phyloP scores from a whole-genome alignment of 2,888 invertebrate species.

The Nycteola revayana region DNA sequence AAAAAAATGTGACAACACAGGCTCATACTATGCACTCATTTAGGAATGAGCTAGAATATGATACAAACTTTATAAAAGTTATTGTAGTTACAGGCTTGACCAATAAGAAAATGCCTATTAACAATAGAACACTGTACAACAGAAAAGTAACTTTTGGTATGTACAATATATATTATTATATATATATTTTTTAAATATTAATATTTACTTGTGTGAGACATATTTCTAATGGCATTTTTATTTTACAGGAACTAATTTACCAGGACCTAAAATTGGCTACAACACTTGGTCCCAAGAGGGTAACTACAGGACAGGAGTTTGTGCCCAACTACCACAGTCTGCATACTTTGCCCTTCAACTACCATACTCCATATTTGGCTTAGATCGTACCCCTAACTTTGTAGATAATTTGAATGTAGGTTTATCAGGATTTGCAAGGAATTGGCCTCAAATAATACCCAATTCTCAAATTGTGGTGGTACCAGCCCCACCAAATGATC shows the following conservation, averaged over 20 bases:
- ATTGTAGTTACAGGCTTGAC: conserved; percentile 93
- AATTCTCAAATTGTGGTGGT: conserved; percentile 99
- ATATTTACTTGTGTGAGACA: too few relatives aligned
- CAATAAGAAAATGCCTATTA: conserved; percentile 86
- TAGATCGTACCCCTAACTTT: conserved; percentile 99
- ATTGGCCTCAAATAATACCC: conserved; percentile 96
- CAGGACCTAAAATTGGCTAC: conserved; percentile 94
- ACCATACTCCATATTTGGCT: conserved; percentile 97
- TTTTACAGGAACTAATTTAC: conserved; percentile 88
- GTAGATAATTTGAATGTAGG: conserved; percentile 94
- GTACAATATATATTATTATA: conserved; percentile 21
- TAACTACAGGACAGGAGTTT: conserved; percentile 88
- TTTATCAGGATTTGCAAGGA: conserved; percentile 85
- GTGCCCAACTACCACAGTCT: conserved; percentile 95
- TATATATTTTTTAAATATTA: too few relatives aligned
- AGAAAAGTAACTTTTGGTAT: conserved; percentile 90
- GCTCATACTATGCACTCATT: conserved; percentile 88
- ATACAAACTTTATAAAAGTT: conserved; percentile 97
- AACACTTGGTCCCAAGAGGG: conserved; percentile 95
- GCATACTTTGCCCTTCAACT: conserved; percentile 96
- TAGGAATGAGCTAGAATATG: conserved; percentile 94
- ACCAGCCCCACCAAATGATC: conserved; percentile 90
- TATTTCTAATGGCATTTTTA: conserved; percentile 1
- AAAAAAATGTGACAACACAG: conserved; percentile 70
- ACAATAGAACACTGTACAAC: conserved; percentile 87